These are phyloP conservation scores for Tachysurus vachellii DNA, from an alignment of 2,113 vertebrate genomes.

Conservation along the genomic window DNA sequence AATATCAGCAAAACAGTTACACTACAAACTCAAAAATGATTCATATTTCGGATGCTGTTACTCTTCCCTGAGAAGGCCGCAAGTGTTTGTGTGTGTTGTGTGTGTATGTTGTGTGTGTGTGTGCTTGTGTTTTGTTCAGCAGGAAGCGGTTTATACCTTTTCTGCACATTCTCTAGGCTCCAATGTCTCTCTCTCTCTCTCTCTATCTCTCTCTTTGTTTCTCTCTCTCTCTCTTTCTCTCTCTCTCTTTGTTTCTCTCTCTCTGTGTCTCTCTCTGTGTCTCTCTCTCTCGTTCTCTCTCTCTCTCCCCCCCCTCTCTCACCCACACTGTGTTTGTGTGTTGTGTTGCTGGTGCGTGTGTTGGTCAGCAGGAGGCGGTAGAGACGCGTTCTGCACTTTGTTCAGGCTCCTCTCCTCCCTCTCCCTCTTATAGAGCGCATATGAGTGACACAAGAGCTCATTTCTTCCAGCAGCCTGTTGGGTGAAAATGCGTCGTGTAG, in stretches of 20 bases:
- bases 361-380: not conserved
- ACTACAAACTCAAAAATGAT: not conserved
- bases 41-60: not conserved
- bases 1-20: not conserved
- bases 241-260: not conserved
- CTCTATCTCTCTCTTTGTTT: not conserved
- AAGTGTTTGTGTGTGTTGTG: not conserved
- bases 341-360: not conserved
- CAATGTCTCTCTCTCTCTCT: not conserved
- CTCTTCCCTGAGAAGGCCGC: not conserved
- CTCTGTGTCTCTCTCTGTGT: not conserved
- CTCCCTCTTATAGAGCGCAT: not conserved
- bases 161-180: not conserved
- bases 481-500: not conserved
- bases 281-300: not conserved
- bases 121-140: not conserved
- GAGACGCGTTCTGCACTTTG: not conserved
- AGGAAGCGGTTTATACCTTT: not conserved
- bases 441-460: not conserved
- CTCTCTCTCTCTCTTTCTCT: not conserved
- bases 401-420: slow-evolving; percentile 1
- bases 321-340: not conserved
- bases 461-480: not conserved
- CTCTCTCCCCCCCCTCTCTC: no score
- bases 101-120: no score